These are phyloP conservation scores for Rhegmatorhina hoffmannsi DNA, from an alignment of 2,113 vertebrate species.

Conservation along the genomic window DNA sequence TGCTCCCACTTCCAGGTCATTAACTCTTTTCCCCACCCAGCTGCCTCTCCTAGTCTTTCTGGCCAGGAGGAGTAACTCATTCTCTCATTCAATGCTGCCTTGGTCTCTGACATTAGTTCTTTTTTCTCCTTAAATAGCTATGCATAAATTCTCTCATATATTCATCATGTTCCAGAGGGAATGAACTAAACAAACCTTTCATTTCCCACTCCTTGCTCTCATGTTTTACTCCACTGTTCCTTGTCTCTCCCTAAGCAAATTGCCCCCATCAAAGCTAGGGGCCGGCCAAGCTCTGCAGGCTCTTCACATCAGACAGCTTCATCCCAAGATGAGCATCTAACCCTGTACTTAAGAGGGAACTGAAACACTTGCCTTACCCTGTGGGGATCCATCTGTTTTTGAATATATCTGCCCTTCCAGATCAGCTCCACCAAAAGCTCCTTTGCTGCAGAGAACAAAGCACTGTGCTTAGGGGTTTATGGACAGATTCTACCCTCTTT, in stretches of 20 bases:
- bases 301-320: not conserved
- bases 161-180: not conserved
- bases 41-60: slow-evolving; percentile 48
- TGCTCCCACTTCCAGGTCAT: slow-evolving; percentile 61
- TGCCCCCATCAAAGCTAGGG: not conserved
- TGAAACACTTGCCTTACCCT: not conserved
- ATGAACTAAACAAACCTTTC: not conserved
- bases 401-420: not conserved
- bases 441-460: not conserved
- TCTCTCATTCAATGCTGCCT: not conserved
- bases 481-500: not conserved
- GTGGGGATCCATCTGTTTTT: not conserved
- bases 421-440: not conserved
- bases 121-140: not conserved
- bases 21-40: slow-evolving; percentile 54
- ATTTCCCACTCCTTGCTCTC: not conserved
- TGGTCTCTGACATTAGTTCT: not conserved
- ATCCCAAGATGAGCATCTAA: not conserved
- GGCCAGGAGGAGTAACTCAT: slow-evolving; percentile 29
- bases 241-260: not conserved
- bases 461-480: not conserved
- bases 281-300: not conserved
- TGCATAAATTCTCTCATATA: not conserved
- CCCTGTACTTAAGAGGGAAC: not conserved
- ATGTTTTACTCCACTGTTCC: not conserved